A percentile compares a stretch with the other conserved stretches of the same genome.
Conservation (phyloP, 2,888 invertebrate species). For the Catonia carolina region DNA sequence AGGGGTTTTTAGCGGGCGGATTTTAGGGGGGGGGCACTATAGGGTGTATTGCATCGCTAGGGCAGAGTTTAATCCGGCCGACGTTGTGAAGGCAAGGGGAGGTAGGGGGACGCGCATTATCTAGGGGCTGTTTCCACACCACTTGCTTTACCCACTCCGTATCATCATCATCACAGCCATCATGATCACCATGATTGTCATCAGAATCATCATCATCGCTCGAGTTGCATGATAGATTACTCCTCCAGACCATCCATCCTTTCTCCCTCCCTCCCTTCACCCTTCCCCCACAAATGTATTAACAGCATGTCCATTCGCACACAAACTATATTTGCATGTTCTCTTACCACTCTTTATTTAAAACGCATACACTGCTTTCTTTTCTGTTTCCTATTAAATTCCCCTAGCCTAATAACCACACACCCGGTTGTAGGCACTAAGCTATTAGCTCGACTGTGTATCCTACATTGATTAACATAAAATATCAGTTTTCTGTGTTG, state of each 20-base stretch:
- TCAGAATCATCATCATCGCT: not conserved
- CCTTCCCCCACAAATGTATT: too few relatives aligned
- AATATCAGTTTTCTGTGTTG: not conserved
- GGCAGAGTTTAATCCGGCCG: slow-evolving; percentile 14
- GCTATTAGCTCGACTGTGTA: not conserved
- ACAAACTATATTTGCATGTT: too few relatives aligned
- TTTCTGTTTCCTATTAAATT: slow-evolving; percentile 1
- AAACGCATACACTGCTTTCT: too few relatives aligned
- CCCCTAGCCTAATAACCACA: slow-evolving; percentile 2
- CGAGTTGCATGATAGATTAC: slow-evolving; percentile 21
- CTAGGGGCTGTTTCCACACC: slow-evolving; percentile 19
- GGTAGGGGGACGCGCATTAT: slow-evolving; percentile 9
- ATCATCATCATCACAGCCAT: slow-evolving; percentile 1
- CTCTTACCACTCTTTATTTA: too few relatives aligned
- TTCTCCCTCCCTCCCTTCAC: not conserved
- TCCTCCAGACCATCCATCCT: slow-evolving; percentile 4
- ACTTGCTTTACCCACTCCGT: slow-evolving; percentile 5
- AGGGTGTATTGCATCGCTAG: slow-evolving; percentile 8
- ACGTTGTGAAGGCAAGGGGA: not conserved
- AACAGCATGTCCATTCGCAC: slow-evolving; percentile 5
- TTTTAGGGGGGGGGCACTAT: not conserved
- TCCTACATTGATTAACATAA: not conserved
- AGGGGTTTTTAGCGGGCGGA: not conserved
- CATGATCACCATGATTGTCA: slow-evolving; percentile 1
- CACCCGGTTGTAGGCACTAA: not conserved